phyloP scores from a whole-genome alignment of 1,140 invertebrate species.

The Marisa cornuarietis region DNA sequence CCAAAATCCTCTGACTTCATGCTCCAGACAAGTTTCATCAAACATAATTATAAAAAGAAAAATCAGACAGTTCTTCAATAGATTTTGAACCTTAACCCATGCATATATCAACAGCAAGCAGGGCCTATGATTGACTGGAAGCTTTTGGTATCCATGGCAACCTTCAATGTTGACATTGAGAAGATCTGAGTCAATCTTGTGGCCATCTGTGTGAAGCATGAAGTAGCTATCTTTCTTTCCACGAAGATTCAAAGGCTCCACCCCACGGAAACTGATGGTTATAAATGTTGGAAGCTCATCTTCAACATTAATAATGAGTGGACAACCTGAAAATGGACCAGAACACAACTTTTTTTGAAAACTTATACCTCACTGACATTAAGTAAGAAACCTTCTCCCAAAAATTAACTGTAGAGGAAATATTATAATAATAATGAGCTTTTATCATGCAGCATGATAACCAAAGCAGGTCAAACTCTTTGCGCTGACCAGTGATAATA shows the following conservation, averaged over 20 bases:
- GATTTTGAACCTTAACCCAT: not conserved
- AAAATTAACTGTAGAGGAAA: not conserved
- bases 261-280: constrained; percentile 43
- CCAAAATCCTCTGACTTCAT: not conserved
- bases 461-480: too few relatives aligned
- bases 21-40: not conserved
- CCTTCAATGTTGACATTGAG: constrained; percentile 46
- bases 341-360: constrained; percentile 5
- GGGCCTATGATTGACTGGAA: not conserved
- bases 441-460: not conserved
- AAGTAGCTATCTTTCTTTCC: constrained; percentile 37
- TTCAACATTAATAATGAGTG: constrained; percentile 69
- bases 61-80: not conserved
- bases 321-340: constrained; percentile 62
- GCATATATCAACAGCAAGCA: constrained; percentile 11
- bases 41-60: not conserved
- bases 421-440: not conserved
- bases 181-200: constrained; percentile 34
- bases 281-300: constrained; percentile 67
- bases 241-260: constrained; percentile 28
- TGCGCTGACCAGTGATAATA: too few relatives aligned
- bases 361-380: not conserved
- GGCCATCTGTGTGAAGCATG: constrained; percentile 40
- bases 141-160: constrained; percentile 25
- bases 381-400: not conserved